Base-by-base conservation (phyloP, 1,140 invertebrate species). In the Chironomus tepperi region DNA sequence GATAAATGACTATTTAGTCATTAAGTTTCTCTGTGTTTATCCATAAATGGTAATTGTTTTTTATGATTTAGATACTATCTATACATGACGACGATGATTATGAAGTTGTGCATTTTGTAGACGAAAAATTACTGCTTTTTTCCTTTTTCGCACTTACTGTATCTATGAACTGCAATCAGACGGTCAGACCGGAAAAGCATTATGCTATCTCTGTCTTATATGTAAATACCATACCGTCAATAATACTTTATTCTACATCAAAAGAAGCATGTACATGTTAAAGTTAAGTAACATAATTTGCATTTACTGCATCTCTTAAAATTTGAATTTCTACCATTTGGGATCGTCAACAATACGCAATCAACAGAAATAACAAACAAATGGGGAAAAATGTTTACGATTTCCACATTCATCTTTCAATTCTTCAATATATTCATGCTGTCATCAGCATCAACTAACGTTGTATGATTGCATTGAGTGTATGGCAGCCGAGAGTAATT, bases 1-100 rank as follows among this genome's bases (percentile, higher is more conserved):
- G 65, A 70, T 21, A 70, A 70, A 70, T 70, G 65, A 70, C 65
- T 18, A 70, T 70, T 70, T 70, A 70, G 16, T 19, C 65, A 18
- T 15, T 57, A 0, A n/a, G 12, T 15, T n/a, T 57, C 12, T 57
- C 8, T 57, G n/a, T 57, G 3, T 57, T 15, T 57, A n/a, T 57
- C 47, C 47, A 57, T 12, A 57, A 57, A 57, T 70, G 65, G 16
- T 70, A 70, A 70, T 70, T 16, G 18, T 16, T 70, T 6, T 70
- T 70, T 57, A 57, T 57, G 47, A 57, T 10, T 57, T n/a, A 57
- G 47, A 57, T 57, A 57, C 47, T 12, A 57, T 57, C 47, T 57
- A 12, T 57, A 12, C 12, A 15, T 57, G 47, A 57, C n/a, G 24
- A 34, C 24, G 24, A 34, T 34, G 24, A 34, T 34, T 34, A 34